Evolutionary conservation across 2,888 invertebrate species (phyloP).

Genomic region (Lasioglossum morio): DNA sequence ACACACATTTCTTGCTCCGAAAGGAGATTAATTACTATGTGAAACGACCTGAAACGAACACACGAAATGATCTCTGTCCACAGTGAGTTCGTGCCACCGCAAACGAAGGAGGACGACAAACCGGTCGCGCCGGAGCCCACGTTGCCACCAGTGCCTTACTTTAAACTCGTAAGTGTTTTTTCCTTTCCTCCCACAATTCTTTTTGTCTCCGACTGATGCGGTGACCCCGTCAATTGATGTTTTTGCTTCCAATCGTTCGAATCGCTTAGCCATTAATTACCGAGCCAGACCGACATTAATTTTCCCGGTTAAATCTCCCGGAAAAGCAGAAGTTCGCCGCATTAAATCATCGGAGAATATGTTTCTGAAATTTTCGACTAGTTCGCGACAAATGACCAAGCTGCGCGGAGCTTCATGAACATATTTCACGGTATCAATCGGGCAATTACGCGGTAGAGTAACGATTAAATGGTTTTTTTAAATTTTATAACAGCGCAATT

Average conservation of each 20-base stretch:
- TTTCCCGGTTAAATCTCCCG: constrained; percentile 68
- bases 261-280: constrained; percentile 62
- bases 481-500: no score
- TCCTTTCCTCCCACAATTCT: background rate
- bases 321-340: constrained; percentile 53
- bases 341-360: constrained; percentile 65
- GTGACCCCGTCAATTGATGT: constrained; percentile 49
- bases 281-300: constrained; percentile 62
- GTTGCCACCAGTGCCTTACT: constrained; percentile 81
- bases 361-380: constrained; percentile 65
- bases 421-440: constrained; percentile 18
- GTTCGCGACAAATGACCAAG: constrained; percentile 43
- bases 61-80: constrained; percentile 72
- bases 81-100: constrained; percentile 83
- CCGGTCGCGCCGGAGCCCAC: constrained; percentile 68
- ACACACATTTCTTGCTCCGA: background rate
- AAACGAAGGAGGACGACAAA: constrained; percentile 81
- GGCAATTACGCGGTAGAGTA: constrained; percentile 28
- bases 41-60: constrained; percentile 38
- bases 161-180: constrained; percentile 79
- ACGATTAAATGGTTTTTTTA: no score
- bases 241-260: constrained; percentile 49
- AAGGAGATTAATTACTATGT: background rate
- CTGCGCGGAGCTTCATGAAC: constrained; percentile 6
- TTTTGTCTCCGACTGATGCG: constrained; percentile 21